Percentiles rank a stretch among this genome's conserved stretches.
Conservation (phyloP, 2,113 vertebrate genomes). For the Zosterops pallidus region DNA sequence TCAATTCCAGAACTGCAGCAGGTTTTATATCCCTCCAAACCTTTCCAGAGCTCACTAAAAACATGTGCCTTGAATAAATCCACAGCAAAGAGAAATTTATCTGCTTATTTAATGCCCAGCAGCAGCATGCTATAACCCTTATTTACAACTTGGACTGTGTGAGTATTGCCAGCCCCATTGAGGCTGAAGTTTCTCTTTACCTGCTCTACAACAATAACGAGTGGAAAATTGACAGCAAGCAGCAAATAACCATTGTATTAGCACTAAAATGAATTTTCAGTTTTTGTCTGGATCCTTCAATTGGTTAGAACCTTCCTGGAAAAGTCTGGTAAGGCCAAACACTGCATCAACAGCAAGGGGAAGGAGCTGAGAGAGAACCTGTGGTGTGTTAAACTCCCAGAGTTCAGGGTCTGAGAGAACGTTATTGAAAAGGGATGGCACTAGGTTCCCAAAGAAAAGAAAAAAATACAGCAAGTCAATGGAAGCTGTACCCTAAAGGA, state of each 20-base stretch:
- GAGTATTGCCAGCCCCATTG: not conserved
- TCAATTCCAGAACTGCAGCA: slow-evolving; percentile 68
- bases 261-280: not conserved
- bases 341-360: not conserved
- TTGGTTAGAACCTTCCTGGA: not conserved
- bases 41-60: slow-evolving; percentile 53
- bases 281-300: not conserved
- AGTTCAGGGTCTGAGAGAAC: not conserved
- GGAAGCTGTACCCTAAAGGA: not conserved
- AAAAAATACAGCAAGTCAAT: not conserved
- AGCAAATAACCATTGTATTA: not conserved
- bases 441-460: not conserved
- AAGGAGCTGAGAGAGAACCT: not conserved
- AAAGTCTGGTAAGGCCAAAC: not conserved
- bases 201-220: not conserved
- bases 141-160: slow-evolving; percentile 38
- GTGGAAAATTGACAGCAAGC: not conserved
- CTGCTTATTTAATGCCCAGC: slow-evolving; percentile 59
- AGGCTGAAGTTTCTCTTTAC: not conserved
- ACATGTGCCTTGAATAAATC: slow-evolving; percentile 69
- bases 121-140: slow-evolving; percentile 48
- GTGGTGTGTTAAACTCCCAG: not conserved
- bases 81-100: slow-evolving; percentile 52
- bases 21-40: slow-evolving; percentile 60
- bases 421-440: not conserved